Base-by-base conservation (phyloP, 2,113 vertebrate species). In the Gallinago undulata region DNA sequence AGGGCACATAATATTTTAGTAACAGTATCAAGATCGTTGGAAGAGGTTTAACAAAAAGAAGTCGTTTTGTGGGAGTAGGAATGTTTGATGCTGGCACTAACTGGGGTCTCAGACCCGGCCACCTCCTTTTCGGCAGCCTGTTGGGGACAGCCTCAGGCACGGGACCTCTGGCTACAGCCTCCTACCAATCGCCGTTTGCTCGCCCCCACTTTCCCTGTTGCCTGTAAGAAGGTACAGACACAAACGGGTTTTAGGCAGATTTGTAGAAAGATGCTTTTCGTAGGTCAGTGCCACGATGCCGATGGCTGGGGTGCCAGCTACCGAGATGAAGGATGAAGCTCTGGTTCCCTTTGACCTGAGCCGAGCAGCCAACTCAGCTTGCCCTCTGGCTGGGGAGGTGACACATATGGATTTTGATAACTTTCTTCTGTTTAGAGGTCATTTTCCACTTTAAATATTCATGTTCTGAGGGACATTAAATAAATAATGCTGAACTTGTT, bases 381-480 rank as follows among this genome's bases (percentile, higher is more conserved):
- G 88, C 77, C 92, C 94, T 75, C 66, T 41, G 89, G n/a, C 5
- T 84, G 53, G 15, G 92, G 66, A 91, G 83, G 92, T 68, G 94
- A 43, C 89, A 79, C 69, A 35, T 93, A 89, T 68, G 57, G 96
- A 94, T 97, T 96, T 96, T 94, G 90, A 56, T 89, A 93, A 94
- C 79, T 90, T 92, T 68, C 60, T 78, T 66, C 90, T 89, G 92
- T 78, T 93, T 64, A 64, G 83, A 89, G 96, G 95, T 96, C 90
- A 82, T 7, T 90, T 75, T 48, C 66, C 69, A 30, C 69, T 84
- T 95, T 87, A 95, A 95, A 95, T 97, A 96, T 94, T 96, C 90
- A 96, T 93, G 73, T 81, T 96, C 76, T 82, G 27, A 84, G 75
- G 72, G 80, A 74, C 85, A 87, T 90, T 56, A 90, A 90, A 96